Conservation (phyloP, 2,888 invertebrate genomes). For the Heliconius charithonia region DNA sequence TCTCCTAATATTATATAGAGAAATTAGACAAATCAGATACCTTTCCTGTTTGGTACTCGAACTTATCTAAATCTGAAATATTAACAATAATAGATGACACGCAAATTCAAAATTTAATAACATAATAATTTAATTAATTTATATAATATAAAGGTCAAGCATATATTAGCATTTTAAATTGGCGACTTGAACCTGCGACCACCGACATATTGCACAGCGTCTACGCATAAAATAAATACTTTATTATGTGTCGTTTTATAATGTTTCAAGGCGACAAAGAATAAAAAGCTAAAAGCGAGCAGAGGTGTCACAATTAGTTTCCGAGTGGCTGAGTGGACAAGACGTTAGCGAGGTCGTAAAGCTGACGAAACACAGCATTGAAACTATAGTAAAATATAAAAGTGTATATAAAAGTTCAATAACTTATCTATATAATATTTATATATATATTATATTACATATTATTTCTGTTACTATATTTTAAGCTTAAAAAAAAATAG, state of each 20-base stretch:
- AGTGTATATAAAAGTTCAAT: not conserved
- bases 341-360: conserved; percentile 25
- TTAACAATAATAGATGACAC: not conserved
- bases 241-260: conserved; percentile 22
- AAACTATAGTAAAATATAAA: not conserved
- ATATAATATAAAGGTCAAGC: too few relatives aligned
- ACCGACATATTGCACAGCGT: not conserved
- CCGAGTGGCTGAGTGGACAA: conserved; percentile 31
- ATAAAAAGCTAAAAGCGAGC: conserved; percentile 26
- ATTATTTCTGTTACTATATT: too few relatives aligned
- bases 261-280: conserved; percentile 14
- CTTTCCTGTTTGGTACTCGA: too few relatives aligned
- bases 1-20: too few relatives aligned
- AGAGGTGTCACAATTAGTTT: conserved; percentile 37
- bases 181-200: not conserved
- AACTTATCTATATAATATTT: not conserved
- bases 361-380: not conserved
- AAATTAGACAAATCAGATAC: too few relatives aligned
- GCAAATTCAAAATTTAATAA: not conserved
- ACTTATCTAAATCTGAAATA: not conserved
- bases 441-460: too few relatives aligned
- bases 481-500: too few relatives aligned
- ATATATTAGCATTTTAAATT: not conserved
- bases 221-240: conserved; percentile 18
- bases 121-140: too few relatives aligned